Base-by-base conservation (phyloP, 1,140 invertebrate species). In the Stratiolaelaps scimitus region DNA sequence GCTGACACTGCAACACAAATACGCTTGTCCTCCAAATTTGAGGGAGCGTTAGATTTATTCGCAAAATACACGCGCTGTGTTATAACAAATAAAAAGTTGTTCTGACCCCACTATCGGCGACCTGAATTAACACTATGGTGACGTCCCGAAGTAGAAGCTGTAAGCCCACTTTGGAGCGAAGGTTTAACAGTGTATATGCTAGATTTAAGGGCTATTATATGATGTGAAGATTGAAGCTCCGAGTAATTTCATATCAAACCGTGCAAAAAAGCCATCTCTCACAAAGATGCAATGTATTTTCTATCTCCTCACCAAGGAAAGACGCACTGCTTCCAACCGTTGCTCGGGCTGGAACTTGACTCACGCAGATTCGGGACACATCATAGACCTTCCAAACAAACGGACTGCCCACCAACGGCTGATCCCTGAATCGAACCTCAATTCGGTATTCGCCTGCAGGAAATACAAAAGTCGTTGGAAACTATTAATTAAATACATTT, bases 361-460 rank as follows among this genome's bases (percentile, higher is more conserved):
- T 90, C 1, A 98, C 91, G 79, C 87, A 87, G 69, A 98, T 97
- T 65, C 90, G 89, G 67, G 84, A 83, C 1, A 94, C 89, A 75
- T 96, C 92, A 74, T 95, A 95, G 15, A 93, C 89, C 80, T 94
- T 93, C 69, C 89, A 88, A 69, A 86, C 83, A 77, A 93, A 94
- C 6, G 91, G 91, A 72, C 88, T 91, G 40, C 88, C 89, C 28
- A 83, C 83, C 64, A 91, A 85, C 1, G 86, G 82, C 69, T 83
- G 77, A 69, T 85, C 85, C 71, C 83, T 83, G 69, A 89, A 85
- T 47, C 71, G 67, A 43, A 94, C 86, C 71, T 85, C 83, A 67
- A 94, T 88, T 68, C 86, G 83, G 75, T 96, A 90, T 75, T 96
- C 92, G 44, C 91, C 91, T 64, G 88, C 88, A 28, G 28, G 40